Percentiles rank a stretch among this genome's conserved stretches.
Evolutionary conservation across 2,113 vertebrate species (phyloP).

Genomic region (Channa maculata): DNA sequence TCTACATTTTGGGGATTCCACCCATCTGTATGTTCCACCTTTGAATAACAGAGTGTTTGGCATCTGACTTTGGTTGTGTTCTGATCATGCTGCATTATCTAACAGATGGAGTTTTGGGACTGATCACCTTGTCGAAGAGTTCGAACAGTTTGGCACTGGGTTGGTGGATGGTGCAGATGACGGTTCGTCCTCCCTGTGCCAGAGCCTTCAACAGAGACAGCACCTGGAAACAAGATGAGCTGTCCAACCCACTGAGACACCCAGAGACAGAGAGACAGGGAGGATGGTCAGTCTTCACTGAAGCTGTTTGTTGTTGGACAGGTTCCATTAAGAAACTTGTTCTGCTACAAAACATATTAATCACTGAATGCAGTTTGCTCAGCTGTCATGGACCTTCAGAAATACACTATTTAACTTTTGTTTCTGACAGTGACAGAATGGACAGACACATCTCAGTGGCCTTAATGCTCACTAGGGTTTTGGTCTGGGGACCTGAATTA

Average conservation of each 20-base stretch:
- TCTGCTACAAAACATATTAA: not conserved
- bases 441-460: no score
- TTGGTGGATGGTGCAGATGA: constrained; percentile 99
- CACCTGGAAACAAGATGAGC: constrained; percentile 96
- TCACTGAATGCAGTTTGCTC: not conserved
- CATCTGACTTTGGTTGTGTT: no score
- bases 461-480: no score
- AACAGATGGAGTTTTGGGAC: not conserved
- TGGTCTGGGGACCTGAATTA: no score
- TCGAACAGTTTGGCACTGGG: constrained; percentile 98
- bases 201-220: constrained; percentile 94
- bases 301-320: not conserved
- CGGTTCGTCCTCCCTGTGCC: constrained; percentile 93
- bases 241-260: constrained; percentile 91
- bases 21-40: no score
- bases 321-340: not conserved
- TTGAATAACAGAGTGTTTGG: no score
- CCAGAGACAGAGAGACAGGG: not conserved
- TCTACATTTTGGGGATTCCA: no score
- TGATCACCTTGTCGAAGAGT: constrained; percentile 93
- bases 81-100: no score
- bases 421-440: no score
- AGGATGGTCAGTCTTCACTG: not conserved
- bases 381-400: not conserved
- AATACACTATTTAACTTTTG: no score